Evolutionary conservation across 2,888 invertebrate species (phyloP).

Genomic region (Drosophila multiciliata): DNA sequence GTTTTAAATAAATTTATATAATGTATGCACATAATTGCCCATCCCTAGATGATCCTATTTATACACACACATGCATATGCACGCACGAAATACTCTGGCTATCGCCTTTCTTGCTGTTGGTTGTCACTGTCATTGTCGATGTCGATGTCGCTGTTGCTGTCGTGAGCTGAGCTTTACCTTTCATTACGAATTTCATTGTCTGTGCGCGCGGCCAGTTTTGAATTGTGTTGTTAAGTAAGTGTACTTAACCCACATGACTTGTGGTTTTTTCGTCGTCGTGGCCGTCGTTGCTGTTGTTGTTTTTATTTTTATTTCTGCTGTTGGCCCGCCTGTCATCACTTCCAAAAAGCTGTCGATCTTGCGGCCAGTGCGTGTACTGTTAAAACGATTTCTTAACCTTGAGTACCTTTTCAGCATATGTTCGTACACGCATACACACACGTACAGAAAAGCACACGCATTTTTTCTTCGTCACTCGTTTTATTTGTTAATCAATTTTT

Average conservation of each 20-base stretch:
- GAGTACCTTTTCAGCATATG: constrained; percentile 72
- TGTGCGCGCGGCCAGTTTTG: constrained; percentile 75
- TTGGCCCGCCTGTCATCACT: constrained; percentile 67
- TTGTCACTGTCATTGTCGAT: constrained; percentile 33
- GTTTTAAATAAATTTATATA: background rate
- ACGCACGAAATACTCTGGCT: constrained; percentile 11
- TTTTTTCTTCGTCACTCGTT: constrained; percentile 38
- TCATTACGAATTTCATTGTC: constrained; percentile 73
- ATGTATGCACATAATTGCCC: constrained; percentile 4
- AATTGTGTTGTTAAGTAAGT: constrained; percentile 80
- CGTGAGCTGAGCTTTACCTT: constrained; percentile 66
- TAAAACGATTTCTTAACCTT: constrained; percentile 78
- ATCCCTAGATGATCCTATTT: constrained; percentile 54
- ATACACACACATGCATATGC: constrained; percentile 15
- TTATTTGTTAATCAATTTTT: constrained; percentile 65
- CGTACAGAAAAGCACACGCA: constrained; percentile 4
- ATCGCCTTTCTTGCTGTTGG: constrained; percentile 37
- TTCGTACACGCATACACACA: constrained; percentile 7
- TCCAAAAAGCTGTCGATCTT: constrained; percentile 71
- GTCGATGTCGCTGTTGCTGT: constrained; percentile 27
- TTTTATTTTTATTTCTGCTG: constrained; percentile 32
- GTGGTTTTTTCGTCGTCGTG: constrained; percentile 64
- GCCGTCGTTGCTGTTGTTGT: constrained; percentile 24
- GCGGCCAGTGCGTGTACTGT: constrained; percentile 61
- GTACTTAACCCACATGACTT: constrained; percentile 81